phyloP scores from a whole-genome alignment of 1,140 invertebrate genomes.

The Drosophila suzukii region DNA sequence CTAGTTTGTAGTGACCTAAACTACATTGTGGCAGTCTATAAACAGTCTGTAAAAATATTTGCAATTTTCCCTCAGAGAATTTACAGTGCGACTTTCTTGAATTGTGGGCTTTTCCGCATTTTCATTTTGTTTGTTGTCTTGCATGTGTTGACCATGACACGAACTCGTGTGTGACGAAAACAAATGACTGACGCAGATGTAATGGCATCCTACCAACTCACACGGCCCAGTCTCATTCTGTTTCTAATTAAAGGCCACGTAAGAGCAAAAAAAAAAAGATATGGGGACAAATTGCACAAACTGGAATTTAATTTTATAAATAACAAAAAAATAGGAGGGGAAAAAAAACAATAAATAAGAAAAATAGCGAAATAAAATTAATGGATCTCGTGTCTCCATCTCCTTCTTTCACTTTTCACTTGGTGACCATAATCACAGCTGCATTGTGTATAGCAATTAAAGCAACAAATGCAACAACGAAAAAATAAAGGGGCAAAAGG shows the following conservation, averaged over 20 bases:
- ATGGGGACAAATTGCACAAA: slow-evolving; percentile 1
- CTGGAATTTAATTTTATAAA: slow-evolving; percentile 48
- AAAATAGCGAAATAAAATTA: slow-evolving; percentile 49
- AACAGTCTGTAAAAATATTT: not conserved
- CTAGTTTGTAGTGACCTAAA: no score
- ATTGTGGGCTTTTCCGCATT: slow-evolving; percentile 4
- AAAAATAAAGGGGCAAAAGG: not conserved
- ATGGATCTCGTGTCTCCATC: slow-evolving; percentile 19
- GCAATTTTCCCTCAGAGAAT: not conserved
- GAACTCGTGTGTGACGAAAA: slow-evolving; percentile 38
- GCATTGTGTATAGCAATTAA: slow-evolving; percentile 63
- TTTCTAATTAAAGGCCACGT: slow-evolving; percentile 54
- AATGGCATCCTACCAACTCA: slow-evolving; percentile 1
- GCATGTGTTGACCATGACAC: slow-evolving; percentile 60
- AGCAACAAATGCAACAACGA: slow-evolving; percentile 7
- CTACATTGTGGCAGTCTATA: no score
- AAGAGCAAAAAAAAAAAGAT: not conserved
- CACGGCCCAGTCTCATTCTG: not conserved
- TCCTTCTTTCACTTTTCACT: not conserved
- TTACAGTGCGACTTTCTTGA: slow-evolving; percentile 1
- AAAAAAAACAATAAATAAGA: slow-evolving; percentile 6
- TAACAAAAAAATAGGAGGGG: not conserved
- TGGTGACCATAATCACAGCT: slow-evolving; percentile 65
- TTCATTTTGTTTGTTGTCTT: slow-evolving; percentile 9
- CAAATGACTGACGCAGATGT: slow-evolving; percentile 43